These are phyloP conservation scores for Sphinx pinastri DNA, from an alignment of 2,888 invertebrate genomes.

Conservation along the genomic window DNA sequence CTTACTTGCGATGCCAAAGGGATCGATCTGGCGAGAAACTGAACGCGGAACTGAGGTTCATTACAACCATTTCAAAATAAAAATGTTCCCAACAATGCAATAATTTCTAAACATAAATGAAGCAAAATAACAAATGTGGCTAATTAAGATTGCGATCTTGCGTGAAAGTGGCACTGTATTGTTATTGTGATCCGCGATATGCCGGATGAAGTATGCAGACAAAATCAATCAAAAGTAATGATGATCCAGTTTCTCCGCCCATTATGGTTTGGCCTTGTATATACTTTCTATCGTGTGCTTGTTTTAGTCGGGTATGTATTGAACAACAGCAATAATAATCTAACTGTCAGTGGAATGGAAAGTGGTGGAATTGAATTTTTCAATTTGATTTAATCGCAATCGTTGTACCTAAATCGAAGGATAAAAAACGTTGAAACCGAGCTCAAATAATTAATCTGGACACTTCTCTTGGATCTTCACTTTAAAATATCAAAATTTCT, in stretches of 20 bases:
- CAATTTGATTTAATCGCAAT: too few relatives aligned
- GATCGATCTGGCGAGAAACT: too few relatives aligned
- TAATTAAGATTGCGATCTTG: conserved; percentile 8
- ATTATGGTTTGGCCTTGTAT: neutral
- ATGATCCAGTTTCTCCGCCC: conserved; percentile 8
- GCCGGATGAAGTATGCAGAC: neutral
- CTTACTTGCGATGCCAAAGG: too few relatives aligned
- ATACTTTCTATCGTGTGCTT: conserved; percentile 13
- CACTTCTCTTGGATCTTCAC: too few relatives aligned
- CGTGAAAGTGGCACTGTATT: conserved; percentile 6
- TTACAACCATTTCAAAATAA: neutral
- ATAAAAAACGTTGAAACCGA: too few relatives aligned
- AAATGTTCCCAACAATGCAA: neutral
- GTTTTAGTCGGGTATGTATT: neutral
- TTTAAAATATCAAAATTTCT: too few relatives aligned
- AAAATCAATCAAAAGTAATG: conserved; percentile 24
- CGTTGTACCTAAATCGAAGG: too few relatives aligned
- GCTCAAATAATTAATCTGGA: too few relatives aligned
- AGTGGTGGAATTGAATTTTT: too few relatives aligned
- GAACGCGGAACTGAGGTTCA: too few relatives aligned
- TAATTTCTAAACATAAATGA: neutral
- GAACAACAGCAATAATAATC: too few relatives aligned
- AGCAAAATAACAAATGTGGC: neutral
- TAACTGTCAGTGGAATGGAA: too few relatives aligned
- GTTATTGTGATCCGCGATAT: neutral